phyloP scores from a whole-genome alignment of 2,888 invertebrate species.

The Drosophila neotestacea region DNA sequence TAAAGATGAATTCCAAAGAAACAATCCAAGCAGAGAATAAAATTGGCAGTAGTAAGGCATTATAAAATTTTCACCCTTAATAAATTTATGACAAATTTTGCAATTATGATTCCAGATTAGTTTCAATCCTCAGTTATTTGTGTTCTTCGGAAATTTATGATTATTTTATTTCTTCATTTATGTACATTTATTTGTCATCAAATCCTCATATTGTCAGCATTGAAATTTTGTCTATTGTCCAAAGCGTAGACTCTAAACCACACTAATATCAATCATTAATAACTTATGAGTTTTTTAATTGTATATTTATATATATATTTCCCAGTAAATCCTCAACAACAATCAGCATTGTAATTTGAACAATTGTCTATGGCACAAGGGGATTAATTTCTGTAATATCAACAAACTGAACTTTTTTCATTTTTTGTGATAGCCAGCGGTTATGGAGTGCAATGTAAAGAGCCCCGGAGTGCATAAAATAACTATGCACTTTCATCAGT shows the following conservation, averaged over 20 bases:
- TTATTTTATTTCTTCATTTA: no score
- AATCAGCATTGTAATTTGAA: not conserved
- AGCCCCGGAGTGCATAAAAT: not conserved
- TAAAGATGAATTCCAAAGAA: not conserved
- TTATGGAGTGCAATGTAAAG: conserved; percentile 2
- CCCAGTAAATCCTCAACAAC: not conserved
- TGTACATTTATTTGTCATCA: no score
- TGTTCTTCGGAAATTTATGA: no score
- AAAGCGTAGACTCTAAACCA: no score
- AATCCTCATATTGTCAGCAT: no score
- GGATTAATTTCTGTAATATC: conserved; percentile 15
- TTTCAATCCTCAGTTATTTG: not conserved
- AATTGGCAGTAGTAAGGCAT: not conserved
- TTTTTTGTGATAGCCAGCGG: not conserved
- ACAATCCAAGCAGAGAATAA: not conserved
- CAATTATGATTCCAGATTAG: not conserved
- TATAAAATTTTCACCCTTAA: not conserved
- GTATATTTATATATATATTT: not conserved
- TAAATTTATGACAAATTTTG: not conserved
- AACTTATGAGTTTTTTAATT: not conserved
- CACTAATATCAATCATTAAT: not conserved
- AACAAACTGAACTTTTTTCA: not conserved
- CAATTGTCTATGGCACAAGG: conserved; percentile 1
- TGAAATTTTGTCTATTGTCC: no score
- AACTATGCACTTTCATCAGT: conserved; percentile 39